These are phyloP conservation scores for Octodon degus DNA, from an alignment of 2,113 vertebrate genomes.

Conservation along the genomic window DNA sequence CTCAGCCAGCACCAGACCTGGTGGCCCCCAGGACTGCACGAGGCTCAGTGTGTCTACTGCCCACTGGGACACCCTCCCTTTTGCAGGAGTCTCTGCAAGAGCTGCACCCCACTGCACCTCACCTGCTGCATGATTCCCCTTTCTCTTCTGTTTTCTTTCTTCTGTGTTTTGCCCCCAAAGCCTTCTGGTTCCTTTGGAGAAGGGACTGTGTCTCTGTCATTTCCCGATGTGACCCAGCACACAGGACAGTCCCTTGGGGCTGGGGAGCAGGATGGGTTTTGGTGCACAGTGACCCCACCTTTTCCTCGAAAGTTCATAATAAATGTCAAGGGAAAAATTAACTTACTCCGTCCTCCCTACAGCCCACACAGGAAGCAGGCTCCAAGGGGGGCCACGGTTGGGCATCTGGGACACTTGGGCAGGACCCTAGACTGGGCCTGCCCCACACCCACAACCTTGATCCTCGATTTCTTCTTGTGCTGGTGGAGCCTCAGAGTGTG, in stretches of 20 bases:
- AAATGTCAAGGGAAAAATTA: neutral
- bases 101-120: neutral
- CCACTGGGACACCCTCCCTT: neutral
- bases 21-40: neutral
- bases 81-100: neutral
- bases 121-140: neutral
- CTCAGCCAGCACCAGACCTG: neutral
- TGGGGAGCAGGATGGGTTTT: accelerated
- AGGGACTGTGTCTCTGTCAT: neutral
- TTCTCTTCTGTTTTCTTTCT: neutral
- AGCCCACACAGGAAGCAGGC: neutral
- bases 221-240: neutral
- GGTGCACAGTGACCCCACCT: neutral
- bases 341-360: neutral
- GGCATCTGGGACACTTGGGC: neutral
- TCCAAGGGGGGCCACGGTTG: too few relatives aligned
- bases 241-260: neutral
- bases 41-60: neutral
- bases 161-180: neutral
- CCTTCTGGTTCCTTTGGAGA: neutral
- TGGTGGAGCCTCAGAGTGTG: neutral
- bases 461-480: neutral
- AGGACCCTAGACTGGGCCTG: too few relatives aligned
- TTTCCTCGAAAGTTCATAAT: neutral
- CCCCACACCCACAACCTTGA: neutral